Percentiles rank a stretch among this genome's conserved stretches.
Conservation (phyloP, 1,140 invertebrate genomes). For the Aphaenogaster ashmeadi region DNA sequence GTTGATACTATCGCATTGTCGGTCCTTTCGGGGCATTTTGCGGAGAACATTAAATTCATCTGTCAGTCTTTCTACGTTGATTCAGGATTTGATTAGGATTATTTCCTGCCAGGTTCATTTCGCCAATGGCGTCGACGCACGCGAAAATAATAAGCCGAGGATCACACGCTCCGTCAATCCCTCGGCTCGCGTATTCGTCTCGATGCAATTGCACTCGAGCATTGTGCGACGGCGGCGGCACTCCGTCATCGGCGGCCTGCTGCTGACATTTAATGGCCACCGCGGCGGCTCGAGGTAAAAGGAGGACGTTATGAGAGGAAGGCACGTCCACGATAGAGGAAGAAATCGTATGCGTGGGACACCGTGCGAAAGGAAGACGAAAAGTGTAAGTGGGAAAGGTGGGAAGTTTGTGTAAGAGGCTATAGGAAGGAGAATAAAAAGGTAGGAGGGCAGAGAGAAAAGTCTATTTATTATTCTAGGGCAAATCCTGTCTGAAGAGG, state of each 20-base stretch:
- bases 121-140: slow-evolving; percentile 31
- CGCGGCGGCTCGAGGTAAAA: slow-evolving; percentile 69
- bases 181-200: slow-evolving; percentile 62
- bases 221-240: slow-evolving; percentile 70
- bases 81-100: background rate
- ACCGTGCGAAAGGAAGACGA: slow-evolving; percentile 32
- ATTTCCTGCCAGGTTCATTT: background rate
- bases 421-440: slow-evolving; percentile 31
- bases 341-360: slow-evolving; percentile 34
- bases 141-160: slow-evolving; percentile 68
- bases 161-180: slow-evolving; percentile 71
- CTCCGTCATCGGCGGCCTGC: slow-evolving; percentile 73
- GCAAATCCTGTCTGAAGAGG: slow-evolving; percentile 8
- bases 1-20: background rate
- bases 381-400: background rate
- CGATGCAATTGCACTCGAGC: slow-evolving; percentile 74
- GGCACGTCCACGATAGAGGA: background rate
- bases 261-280: slow-evolving; percentile 74
- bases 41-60: background rate
- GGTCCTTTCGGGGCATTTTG: too few species aligned
- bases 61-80: background rate
- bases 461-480: slow-evolving; percentile 42
- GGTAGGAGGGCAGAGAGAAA: background rate
- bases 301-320: slow-evolving; percentile 52
- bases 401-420: slow-evolving; percentile 33